Evolutionary conservation across 23 tunicate species (phyloP), one percentile per base, ranked within the genome.

Genomic region (Ciona savignyi): DNA sequence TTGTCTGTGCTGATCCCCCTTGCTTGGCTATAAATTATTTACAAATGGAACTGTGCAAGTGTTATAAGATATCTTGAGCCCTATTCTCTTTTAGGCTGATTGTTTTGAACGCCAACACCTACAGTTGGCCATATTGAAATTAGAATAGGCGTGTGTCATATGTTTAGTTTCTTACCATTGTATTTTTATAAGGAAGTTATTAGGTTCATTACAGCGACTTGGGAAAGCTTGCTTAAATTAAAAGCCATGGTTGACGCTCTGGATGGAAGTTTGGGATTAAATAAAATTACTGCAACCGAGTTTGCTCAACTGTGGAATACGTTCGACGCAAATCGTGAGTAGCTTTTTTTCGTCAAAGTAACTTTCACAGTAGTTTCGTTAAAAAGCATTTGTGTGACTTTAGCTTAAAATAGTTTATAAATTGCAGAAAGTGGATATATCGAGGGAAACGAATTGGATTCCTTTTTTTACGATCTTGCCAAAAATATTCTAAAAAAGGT

Each of bases 401-500:
- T 15, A 42, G 56, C 15, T 42, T 42, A 42, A 6, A 6, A 42
- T 42, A 42, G 15, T 6, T 42, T 67, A 27, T 0, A 34, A 29
- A 34, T 25, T 3, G 28, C 73, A 88, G 96, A 88, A 6, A 88
- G 83, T 70, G 96, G 96, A 0, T 72, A 61, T 72, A 82, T 88
- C 3, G 96, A 88, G 22, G 96, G 84, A 20, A 77, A 82, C 32
- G 96, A 88, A 70, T 27, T 88, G 15, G 76, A 88, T 31, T 66
- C 81, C 28, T 82, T 88, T 78, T 77, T 88, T 32, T 76, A 81
- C 73, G 87, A 88, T 33, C 60, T 88, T 1, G 66, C 83, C 11
- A 82, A 77, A 48, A 72, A 70, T 26, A 27, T 88, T 25, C 79
- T 88, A 68, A 80, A 88, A 62, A 88, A 88, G 80, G 96, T 88